A percentile compares a stretch with the other conserved stretches of the same genome.
phyloP scores from a whole-genome alignment of 2,113 vertebrate species.

The Syrmaticus mikado region DNA sequence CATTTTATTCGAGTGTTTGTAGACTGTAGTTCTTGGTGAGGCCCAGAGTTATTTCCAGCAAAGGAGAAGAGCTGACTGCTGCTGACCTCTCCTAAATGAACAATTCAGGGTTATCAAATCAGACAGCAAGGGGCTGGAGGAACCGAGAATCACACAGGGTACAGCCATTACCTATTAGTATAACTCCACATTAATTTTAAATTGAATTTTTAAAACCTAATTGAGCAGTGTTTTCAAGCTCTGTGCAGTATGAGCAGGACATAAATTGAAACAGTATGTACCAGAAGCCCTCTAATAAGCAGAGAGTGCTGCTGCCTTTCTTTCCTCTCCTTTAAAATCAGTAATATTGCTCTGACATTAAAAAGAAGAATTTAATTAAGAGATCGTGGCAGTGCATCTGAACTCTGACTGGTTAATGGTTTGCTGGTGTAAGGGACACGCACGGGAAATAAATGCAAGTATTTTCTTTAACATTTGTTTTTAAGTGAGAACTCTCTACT shows the following conservation, averaged over 20 bases:
- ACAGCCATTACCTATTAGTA: slow-evolving; percentile 67
- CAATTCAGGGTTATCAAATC: slow-evolving; percentile 65
- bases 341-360: slow-evolving; percentile 58
- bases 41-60: slow-evolving; percentile 28
- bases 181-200: slow-evolving; percentile 72
- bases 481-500: not conserved
- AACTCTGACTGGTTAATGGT: slow-evolving; percentile 54
- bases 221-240: slow-evolving; percentile 65
- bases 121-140: slow-evolving; percentile 58
- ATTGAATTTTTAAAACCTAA: slow-evolving; percentile 72
- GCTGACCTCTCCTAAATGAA: slow-evolving; percentile 61
- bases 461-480: slow-evolving; percentile 6
- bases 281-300: slow-evolving; percentile 59
- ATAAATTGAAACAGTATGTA: slow-evolving; percentile 69
- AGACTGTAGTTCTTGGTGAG: not conserved
- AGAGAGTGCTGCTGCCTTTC: slow-evolving; percentile 47
- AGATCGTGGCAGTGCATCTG: slow-evolving; percentile 36
- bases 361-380: slow-evolving; percentile 72
- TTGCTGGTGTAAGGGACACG: not conserved
- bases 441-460: not conserved
- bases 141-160: slow-evolving; percentile 1
- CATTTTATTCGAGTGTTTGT: slow-evolving; percentile 40
- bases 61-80: slow-evolving; percentile 25
- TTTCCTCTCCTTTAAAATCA: slow-evolving; percentile 43
- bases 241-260: slow-evolving; percentile 68